These are phyloP conservation scores for Gastrophryne carolinensis DNA, from an alignment of 2,797 vertebrate species.

Conservation along the genomic window DNA sequence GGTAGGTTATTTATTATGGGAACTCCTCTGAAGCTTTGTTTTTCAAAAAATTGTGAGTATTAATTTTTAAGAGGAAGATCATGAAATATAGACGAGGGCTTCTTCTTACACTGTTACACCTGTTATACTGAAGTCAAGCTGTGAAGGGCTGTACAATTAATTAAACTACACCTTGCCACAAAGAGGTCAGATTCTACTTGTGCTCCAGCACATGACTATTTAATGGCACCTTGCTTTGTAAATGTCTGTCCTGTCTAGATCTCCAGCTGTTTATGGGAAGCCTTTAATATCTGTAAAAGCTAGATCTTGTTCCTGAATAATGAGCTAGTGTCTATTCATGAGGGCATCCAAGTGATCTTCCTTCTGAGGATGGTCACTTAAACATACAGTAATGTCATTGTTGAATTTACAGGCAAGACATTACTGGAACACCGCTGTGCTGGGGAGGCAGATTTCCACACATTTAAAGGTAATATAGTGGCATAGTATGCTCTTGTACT, in stretches of 20 bases:
- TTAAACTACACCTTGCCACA: conserved; percentile 38
- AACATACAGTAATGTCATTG: conserved; percentile 3
- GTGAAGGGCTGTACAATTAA: conserved; percentile 40
- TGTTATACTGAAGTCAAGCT: conserved; percentile 39
- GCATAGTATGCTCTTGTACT: too few relatives aligned
- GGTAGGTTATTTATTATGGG: background rate
- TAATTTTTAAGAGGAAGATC: conserved; percentile 23
- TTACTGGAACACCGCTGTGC: background rate
- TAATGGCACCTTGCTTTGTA: conserved; percentile 42
- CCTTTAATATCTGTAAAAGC: conserved; percentile 33
- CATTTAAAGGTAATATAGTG: background rate
- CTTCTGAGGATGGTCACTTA: conserved; percentile 17
- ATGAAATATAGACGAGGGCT: conserved; percentile 33
- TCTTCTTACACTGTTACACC: conserved; percentile 32
- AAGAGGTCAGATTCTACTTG: conserved; percentile 42
- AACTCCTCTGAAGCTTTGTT: background rate
- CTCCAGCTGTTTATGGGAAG: conserved; percentile 16
- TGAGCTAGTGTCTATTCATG: conserved; percentile 22
- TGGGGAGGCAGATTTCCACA: background rate
- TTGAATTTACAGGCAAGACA: background rate
- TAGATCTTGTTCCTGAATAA: conserved; percentile 42
- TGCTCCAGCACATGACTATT: conserved; percentile 26
- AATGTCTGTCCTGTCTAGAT: conserved; percentile 12
- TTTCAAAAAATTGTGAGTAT: conserved; percentile 39
- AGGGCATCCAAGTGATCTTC: conserved; percentile 4